Base-by-base conservation (phyloP, 2,888 invertebrate genomes). In the Hemistola chrysoprasaria region DNA sequence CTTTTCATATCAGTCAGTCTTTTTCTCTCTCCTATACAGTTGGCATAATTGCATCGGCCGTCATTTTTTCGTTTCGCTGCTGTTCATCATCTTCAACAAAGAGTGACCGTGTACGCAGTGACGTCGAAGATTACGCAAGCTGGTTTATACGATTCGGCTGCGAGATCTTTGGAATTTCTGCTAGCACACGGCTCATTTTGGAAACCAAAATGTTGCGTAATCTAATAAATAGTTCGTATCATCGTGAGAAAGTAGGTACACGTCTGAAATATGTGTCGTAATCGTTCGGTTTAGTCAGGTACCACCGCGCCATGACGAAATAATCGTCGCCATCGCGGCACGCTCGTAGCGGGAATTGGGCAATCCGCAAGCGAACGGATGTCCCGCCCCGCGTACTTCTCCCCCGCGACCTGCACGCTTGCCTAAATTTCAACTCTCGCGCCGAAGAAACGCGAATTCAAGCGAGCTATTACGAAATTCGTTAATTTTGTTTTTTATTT, bases 1-100 rank as follows among this genome's bases (percentile, higher is more conserved):
- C 92, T 92, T 78, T 86, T 79, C 62, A 59, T 69, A 71, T 66
- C 70, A 93, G 93, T 93, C 93, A 93, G 93, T 93, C 93, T 93
- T 93, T 93, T 93, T 93, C 93, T 93, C 93, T 93, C 93, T 93
- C 93, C 93, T 93, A 93, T 93, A 89, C 86, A 88, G 83, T 81
- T 71, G 81, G 83, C 90, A 90, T 90, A 16, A 16, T 16, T 16
- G 72, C 76, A 67, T 64, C 56, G 80, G 51, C 65, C 88, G 31
- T 37, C 37, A 22, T 41, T 53, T 33, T 8, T 42, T 41, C 48
- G 50, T 52, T 38, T 29, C 10, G 10, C 47, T 43, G 39, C 47
- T 38, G 44, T 42, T 29, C 35, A 21, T 28, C 43, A 8, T 27
- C 34, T 29, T 43, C 47, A 42, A 27, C 37, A 10, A 34, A 51